These are phyloP conservation scores for Steinernema scapterisci DNA, from an alignment of 2,888 invertebrate species.

Conservation along the genomic window DNA sequence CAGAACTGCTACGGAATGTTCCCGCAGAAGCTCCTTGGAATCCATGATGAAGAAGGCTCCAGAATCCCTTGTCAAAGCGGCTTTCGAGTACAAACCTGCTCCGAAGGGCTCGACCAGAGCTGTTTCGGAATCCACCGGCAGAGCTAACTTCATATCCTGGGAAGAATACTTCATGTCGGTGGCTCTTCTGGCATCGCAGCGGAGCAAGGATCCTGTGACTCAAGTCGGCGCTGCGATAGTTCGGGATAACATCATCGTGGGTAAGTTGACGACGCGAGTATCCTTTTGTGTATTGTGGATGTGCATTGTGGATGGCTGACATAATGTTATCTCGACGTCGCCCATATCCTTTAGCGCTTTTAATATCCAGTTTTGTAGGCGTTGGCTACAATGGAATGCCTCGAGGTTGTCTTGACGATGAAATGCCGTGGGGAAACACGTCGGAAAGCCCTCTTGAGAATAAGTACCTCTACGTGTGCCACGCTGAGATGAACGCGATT, in stretches of 20 bases:
- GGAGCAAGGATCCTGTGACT: constrained; percentile 90
- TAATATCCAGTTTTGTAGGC: too few relatives aligned
- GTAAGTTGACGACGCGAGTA: too few relatives aligned
- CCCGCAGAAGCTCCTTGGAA: too few relatives aligned
- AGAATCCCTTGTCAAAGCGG: too few relatives aligned
- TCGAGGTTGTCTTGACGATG: constrained; percentile 82
- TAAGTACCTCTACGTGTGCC: constrained; percentile 90
- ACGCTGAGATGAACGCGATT: constrained; percentile 96
- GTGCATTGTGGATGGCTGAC: too few relatives aligned
- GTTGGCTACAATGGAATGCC: constrained; percentile 98
- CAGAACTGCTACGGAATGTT: too few relatives aligned
- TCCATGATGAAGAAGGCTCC: too few relatives aligned
- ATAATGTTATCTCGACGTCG: too few relatives aligned
- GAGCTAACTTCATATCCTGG: constrained; percentile 80
- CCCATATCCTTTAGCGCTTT: too few relatives aligned
- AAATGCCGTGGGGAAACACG: constrained; percentile 85
- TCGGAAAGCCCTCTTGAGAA: constrained; percentile 73
- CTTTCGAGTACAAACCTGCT: too few relatives aligned
- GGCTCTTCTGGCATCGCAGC: constrained; percentile 85
- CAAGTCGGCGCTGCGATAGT: constrained; percentile 93
- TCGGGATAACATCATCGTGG: constrained; percentile 79
- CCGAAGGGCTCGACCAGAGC: too few relatives aligned
- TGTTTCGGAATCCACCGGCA: constrained; percentile 72
- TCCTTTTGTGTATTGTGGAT: too few relatives aligned
- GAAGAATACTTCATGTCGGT: constrained; percentile 93